Evolutionary conservation across 2,797 vertebrate genomes (phyloP), one percentile per base, ranked within the genome.

Genomic region (Caiman crocodilus): DNA sequence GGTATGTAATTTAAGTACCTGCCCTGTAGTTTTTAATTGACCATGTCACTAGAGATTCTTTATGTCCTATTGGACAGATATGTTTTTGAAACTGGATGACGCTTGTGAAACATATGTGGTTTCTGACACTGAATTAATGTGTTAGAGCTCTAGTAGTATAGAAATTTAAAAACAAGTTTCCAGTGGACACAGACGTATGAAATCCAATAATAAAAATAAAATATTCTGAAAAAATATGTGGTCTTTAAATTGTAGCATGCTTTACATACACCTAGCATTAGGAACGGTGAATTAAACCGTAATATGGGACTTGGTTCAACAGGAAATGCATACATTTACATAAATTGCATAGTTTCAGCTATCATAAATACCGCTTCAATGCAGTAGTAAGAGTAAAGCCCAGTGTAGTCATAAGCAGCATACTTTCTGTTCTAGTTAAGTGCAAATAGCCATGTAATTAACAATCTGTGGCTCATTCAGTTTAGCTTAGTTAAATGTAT

Each of bases 391-490:
- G 90, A 95, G 93, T 95, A 78, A 95, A 94, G 85, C 86, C 89
- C 93, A 60, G 77, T 96, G 92, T 81, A 95, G 95, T 92, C 95
- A 75, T 87, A 96, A 92, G 82, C 92, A 85, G 59, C 82, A 69
- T 81, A 94, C 88, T 95, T 96, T 91, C 90, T 93, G 80, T 84
- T 96, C 79, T 84, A 96, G 96, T 92, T 95, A 91, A 97, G 96
- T 95, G 93, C 96, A 96, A 95, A 95, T 84, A 95, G 92, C 88
- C 93, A 89, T 95, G 91, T 97, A 96, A 95, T 95, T 94, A 95
- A 94, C 94, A 96, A 91, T 93, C 92, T 84, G 93, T 71, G 94
- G 86, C 91, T 88, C 76, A 26, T 91, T 96, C 91, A 91, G 88
- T 94, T 64, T 91, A 79, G 76, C 95, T 57, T 88, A 67, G 85